Percentiles rank a stretch among this genome's conserved stretches.
phyloP scores from a whole-genome alignment of 2,888 invertebrate genomes.

The Andrena minutula region DNA sequence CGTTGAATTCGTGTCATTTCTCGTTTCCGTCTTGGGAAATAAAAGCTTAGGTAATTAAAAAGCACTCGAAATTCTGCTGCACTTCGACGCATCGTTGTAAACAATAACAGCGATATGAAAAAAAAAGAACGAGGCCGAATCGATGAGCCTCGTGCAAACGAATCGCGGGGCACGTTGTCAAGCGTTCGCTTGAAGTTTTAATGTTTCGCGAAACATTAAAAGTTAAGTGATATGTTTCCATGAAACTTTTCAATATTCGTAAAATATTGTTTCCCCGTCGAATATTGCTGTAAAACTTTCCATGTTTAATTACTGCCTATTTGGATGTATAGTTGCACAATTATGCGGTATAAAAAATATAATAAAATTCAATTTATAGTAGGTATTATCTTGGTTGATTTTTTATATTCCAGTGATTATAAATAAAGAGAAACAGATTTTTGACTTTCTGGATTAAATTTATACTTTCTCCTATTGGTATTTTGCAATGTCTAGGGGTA shows the following conservation, averaged over 20 bases:
- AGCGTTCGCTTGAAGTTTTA: constrained; percentile 19
- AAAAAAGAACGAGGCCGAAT: constrained; percentile 2
- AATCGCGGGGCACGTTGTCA: constrained; percentile 23
- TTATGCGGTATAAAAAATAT: too few species aligned
- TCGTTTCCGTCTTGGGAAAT: background rate
- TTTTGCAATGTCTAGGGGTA: too few species aligned
- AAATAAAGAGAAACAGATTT: too few species aligned
- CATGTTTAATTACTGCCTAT: background rate
- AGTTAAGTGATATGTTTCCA: constrained; percentile 30
- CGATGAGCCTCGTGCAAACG: constrained; percentile 13
- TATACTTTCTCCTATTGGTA: too few species aligned
- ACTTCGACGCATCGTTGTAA: background rate
- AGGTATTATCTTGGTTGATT: too few species aligned
- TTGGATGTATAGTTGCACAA: too few species aligned
- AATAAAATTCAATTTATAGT: too few species aligned
- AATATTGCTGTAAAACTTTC: constrained; percentile 31
- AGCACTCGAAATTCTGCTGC: background rate
- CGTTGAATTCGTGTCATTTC: too few species aligned
- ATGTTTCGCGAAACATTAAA: constrained; percentile 34
- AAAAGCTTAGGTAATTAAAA: background rate
- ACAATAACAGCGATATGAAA: background rate
- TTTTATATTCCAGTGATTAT: too few species aligned
- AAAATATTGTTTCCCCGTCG: constrained; percentile 33
- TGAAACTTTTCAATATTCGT: constrained; percentile 45
- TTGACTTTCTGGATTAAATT: too few species aligned